phyloP scores from a whole-genome alignment of 2,888 invertebrate genomes.

The Criorhina ranunculi region DNA sequence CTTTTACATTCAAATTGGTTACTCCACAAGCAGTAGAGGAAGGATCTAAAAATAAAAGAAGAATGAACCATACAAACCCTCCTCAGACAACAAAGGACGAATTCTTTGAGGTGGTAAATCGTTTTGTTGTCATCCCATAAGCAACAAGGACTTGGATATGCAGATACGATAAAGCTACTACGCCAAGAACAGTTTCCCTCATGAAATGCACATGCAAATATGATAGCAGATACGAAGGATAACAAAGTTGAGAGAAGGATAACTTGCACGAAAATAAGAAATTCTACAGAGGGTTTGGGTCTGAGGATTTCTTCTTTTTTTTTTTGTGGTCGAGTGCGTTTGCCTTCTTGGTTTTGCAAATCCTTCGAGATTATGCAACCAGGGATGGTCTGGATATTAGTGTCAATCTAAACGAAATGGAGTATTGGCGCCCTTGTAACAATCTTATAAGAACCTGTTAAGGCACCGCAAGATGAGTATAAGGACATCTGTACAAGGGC shows the following conservation, averaged over 20 bases:
- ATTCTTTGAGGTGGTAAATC: slow-evolving; percentile 61
- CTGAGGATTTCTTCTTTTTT: not conserved
- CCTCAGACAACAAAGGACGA: slow-evolving; percentile 70
- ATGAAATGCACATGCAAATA: slow-evolving; percentile 53
- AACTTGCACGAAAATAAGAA: slow-evolving; percentile 14
- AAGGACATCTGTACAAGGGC: too few relatives aligned
- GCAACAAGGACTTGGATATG: slow-evolving; percentile 36
- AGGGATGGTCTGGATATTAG: not conserved
- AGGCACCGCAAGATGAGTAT: too few relatives aligned
- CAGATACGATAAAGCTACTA: slow-evolving; percentile 36
- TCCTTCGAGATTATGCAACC: not conserved
- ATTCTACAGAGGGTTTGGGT: not conserved
- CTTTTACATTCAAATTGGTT: slow-evolving; percentile 71
- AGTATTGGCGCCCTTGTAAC: not conserved
- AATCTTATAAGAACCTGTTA: too few relatives aligned
- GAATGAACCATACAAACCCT: slow-evolving; percentile 40
- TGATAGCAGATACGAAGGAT: not conserved
- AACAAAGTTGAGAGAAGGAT: slow-evolving; percentile 16
- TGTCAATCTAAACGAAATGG: not conserved
- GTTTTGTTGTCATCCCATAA: slow-evolving; percentile 64
- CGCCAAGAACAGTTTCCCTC: not conserved
- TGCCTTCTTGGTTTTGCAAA: not conserved
- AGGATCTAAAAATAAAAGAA: slow-evolving; percentile 16
- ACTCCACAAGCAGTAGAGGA: slow-evolving; percentile 39
- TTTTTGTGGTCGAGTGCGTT: slow-evolving; percentile 7